These are phyloP conservation scores for Sebastiscus albofasciatus DNA, from an alignment of 2,797 vertebrate species.

Conservation along the genomic window DNA sequence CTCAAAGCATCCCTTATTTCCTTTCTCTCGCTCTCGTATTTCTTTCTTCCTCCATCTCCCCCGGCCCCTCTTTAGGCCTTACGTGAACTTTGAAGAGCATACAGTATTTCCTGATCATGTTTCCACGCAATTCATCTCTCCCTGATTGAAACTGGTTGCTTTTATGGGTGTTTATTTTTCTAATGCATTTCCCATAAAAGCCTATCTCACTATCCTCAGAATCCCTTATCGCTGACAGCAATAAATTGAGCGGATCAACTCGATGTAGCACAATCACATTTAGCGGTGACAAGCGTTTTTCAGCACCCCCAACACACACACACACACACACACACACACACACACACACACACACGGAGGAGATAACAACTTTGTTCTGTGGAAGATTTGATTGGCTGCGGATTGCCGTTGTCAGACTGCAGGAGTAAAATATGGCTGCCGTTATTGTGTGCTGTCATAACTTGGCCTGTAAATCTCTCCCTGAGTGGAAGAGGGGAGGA, in stretches of 20 bases:
- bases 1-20: constrained; percentile 30
- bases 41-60: constrained; percentile 34
- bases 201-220: constrained; percentile 32
- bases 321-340: constrained; percentile 11
- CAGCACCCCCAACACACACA: constrained; percentile 26
- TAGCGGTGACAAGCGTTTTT: constrained; percentile 55
- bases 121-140: constrained; percentile 43
- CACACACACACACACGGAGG: neutral
- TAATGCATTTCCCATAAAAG: constrained; percentile 62
- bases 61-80: constrained; percentile 21
- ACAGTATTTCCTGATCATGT: constrained; percentile 53
- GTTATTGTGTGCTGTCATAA: constrained; percentile 77
- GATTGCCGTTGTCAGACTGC: constrained; percentile 56
- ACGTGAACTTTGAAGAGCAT: constrained; percentile 48
- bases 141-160: constrained; percentile 45
- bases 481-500: constrained; percentile 61
- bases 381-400: constrained; percentile 64
- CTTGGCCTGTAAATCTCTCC: constrained; percentile 75
- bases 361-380: constrained; percentile 63
- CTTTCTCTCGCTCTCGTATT: constrained; percentile 16
- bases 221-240: constrained; percentile 56
- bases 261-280: constrained; percentile 57
- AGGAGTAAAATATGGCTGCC: constrained; percentile 69
- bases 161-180: constrained; percentile 63
- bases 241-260: constrained; percentile 62